Percentiles rank a stretch among this genome's conserved stretches.
These are phyloP conservation scores for Palloptera scutellata DNA, from an alignment of 2,888 invertebrate genomes.

Conservation along the genomic window DNA sequence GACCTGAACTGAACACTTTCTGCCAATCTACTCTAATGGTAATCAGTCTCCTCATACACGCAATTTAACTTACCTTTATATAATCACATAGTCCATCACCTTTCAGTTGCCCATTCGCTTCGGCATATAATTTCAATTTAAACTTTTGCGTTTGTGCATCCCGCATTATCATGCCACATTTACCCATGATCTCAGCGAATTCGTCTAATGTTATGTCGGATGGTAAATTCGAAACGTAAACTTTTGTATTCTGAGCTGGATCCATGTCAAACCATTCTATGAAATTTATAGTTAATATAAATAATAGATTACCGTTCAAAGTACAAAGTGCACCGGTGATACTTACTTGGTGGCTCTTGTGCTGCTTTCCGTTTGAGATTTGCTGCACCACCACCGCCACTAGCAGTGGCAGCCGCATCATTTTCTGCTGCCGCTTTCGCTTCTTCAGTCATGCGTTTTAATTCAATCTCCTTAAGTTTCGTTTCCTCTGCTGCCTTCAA, in stretches of 20 bases:
- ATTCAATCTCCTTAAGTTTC: conserved; percentile 45
- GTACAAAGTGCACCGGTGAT: background rate
- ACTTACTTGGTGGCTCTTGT: conserved; percentile 66
- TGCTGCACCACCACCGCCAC: conserved; percentile 26
- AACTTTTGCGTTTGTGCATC: conserved; percentile 81
- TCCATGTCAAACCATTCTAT: conserved; percentile 93
- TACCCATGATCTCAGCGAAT: conserved; percentile 91
- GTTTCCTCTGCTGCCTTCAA: conserved; percentile 45
- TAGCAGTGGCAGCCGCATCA: conserved; percentile 28
- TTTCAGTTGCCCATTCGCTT: conserved; percentile 82
- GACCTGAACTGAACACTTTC: no score
- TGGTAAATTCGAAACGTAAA: conserved; percentile 95
- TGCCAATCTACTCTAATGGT: no score
- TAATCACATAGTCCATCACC: conserved; percentile 97
- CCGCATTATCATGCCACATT: conserved; percentile 93
- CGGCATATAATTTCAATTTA: conserved; percentile 92
- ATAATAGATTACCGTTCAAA: background rate
- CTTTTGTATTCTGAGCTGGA: conserved; percentile 89
- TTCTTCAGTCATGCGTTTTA: conserved; percentile 53
- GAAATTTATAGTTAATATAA: conserved; percentile 19
- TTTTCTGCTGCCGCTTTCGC: conserved; percentile 47
- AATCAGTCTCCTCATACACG: background rate
- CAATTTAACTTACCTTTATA: conserved; percentile 75
- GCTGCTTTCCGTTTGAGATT: conserved; percentile 65
- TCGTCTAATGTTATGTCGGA: conserved; percentile 86